phyloP scores from a whole-genome alignment of 2,113 vertebrate genomes.

The Lepisosteus oculatus region DNA sequence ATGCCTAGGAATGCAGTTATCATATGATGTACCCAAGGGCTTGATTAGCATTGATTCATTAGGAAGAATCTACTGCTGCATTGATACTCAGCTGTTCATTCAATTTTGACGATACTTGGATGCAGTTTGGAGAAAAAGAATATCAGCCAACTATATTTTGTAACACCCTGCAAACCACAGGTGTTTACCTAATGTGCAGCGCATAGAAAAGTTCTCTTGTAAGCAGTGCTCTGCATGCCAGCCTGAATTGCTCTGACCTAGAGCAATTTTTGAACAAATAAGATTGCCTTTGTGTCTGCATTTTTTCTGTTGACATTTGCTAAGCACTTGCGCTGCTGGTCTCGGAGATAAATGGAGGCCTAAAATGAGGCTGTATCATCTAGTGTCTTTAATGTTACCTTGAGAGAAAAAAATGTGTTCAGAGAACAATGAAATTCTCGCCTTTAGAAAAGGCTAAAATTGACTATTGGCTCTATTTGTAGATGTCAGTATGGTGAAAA shows the following conservation, averaged over 20 bases:
- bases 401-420: constrained; percentile 36
- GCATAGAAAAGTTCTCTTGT: constrained; percentile 21
- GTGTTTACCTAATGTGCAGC: constrained; percentile 38
- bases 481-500: constrained; percentile 52
- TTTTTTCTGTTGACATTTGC: constrained; percentile 80
- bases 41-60: constrained; percentile 45
- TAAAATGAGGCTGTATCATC: constrained; percentile 65
- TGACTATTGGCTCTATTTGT: constrained; percentile 41
- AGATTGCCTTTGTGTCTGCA: constrained; percentile 72
- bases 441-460: constrained; percentile 36
- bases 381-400: constrained; percentile 66
- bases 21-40: constrained; percentile 37
- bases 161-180: constrained; percentile 34
- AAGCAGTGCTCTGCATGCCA: constrained; percentile 32
- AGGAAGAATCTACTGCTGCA: constrained; percentile 23
- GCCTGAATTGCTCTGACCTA: constrained; percentile 67
- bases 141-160: constrained; percentile 36
- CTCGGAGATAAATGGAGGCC: constrained; percentile 68
- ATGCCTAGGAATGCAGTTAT: constrained; percentile 44
- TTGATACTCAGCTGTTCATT: constrained; percentile 37
- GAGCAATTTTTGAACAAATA: constrained; percentile 76
- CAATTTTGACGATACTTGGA: constrained; percentile 28
- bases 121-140: constrained; percentile 24
- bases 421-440: constrained; percentile 44
- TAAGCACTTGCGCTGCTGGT: constrained; percentile 68